These are phyloP conservation scores for Rapana venosa DNA, from an alignment of 2,888 invertebrate genomes.

Conservation along the genomic window DNA sequence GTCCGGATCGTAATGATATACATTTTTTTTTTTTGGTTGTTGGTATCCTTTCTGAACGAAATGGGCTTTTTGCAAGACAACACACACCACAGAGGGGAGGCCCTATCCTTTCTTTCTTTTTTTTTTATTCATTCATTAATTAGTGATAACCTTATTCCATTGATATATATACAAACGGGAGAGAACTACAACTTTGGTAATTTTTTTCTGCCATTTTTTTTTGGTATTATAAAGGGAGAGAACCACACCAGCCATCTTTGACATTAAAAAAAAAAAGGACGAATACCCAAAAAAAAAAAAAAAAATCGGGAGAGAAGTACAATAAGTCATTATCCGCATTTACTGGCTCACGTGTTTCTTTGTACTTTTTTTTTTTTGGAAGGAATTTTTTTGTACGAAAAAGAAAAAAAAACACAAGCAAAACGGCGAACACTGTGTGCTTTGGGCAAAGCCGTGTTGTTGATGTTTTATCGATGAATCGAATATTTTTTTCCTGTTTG, in stretches of 20 bases:
- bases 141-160: constrained; percentile 8
- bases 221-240: background rate
- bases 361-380: constrained; percentile 1
- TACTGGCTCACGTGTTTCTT: background rate
- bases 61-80: background rate
- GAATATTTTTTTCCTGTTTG: background rate
- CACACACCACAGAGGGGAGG: background rate
- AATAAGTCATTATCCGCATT: background rate
- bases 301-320: background rate
- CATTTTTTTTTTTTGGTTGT: background rate
- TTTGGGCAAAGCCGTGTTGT: constrained; percentile 1
- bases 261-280: background rate
- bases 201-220: background rate
- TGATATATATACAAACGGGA: background rate
- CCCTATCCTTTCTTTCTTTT: background rate
- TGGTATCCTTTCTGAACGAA: background rate
- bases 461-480: constrained; percentile 23
- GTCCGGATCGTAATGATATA: background rate
- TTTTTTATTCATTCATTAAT: no score
- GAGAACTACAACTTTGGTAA: constrained; percentile 17
- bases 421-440: background rate
- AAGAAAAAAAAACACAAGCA: background rate
- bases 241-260: constrained; percentile 14
- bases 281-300: no score
- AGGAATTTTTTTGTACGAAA: background rate